Base-by-base conservation (phyloP, 2,797 vertebrate species). In the Dromococcyx pavoninus region DNA sequence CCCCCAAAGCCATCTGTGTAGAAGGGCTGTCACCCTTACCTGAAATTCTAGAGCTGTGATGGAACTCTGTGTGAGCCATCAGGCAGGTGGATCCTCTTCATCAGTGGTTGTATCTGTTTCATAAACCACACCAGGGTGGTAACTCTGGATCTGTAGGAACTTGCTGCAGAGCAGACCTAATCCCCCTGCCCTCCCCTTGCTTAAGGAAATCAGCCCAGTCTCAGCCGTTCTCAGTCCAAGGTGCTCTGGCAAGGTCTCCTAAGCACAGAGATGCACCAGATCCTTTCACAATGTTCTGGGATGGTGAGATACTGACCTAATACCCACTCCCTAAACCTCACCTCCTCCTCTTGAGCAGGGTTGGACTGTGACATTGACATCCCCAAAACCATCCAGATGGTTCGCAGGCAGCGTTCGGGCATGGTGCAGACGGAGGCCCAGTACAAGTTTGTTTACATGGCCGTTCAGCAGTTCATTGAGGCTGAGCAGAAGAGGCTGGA, bases 341-440 rank as follows among this genome's bases (percentile, higher is more conserved):
- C 22, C 18, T 17, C 30, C 13, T 60, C 0, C 13, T 19, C 22
- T 9, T 0, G 69, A 7, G n/a, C 80, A 96, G 96, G 98, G n/a
- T 95, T 99, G 81, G 98, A 99, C 94, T 98, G 98, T 17, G 98
- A 99, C 89, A 98, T 99, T 1, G 98, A 99, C 95, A 97, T 98
- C 97, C 98, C 98, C 5, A 99, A 99, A 91, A 98, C 98, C 24
- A 99, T 98, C 91, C 98, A 99, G 98, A 98, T 98, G 97, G 98
- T 99, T 4, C 98, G 98, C 32, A 97, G 98, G 97, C 98, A 98
- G 97, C 97, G 98, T 27, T 99, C 98, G 0, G 98, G 99, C 51
- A 99, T 98, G 98, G 98, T 99, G 96, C 99, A 98, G 97, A 99
- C 98, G 0, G 98, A 99, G 95, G 99, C 98, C 3, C 99, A 99